phyloP scores from a whole-genome alignment of 2,888 invertebrate genomes.

The Notodonta ziczac region DNA sequence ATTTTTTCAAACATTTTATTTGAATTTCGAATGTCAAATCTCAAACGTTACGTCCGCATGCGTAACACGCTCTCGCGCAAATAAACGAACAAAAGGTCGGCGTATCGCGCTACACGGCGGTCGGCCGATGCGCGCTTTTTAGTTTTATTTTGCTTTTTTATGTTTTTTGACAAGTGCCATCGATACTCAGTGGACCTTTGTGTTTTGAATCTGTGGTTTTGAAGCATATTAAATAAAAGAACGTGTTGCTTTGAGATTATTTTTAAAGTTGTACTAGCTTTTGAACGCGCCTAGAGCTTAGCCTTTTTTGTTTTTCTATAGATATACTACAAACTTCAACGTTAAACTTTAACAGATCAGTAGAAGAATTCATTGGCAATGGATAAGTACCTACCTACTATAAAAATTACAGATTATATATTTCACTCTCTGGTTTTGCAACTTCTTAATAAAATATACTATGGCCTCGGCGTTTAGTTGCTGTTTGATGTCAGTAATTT shows the following conservation, averaged over 20 bases:
- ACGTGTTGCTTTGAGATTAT: background rate
- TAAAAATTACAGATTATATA: too few species aligned
- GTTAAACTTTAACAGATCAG: too few species aligned
- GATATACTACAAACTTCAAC: too few species aligned
- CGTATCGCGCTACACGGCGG: constrained; percentile 48
- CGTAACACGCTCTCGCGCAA: constrained; percentile 9
- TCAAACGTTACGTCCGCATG: background rate
- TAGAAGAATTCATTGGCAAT: too few species aligned
- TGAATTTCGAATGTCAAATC: background rate
- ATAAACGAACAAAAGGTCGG: constrained; percentile 28
- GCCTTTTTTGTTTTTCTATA: too few species aligned
- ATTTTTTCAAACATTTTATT: background rate
- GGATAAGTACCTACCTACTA: too few species aligned
- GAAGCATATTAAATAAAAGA: constrained; percentile 25
- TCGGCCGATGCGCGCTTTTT: constrained; percentile 55
- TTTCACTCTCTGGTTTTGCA: too few species aligned
- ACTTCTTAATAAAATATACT: too few species aligned
- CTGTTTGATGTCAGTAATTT: too few species aligned
- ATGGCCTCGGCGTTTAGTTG: too few species aligned
- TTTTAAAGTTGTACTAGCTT: too few species aligned
- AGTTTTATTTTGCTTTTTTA: constrained; percentile 40
- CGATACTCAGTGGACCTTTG: constrained; percentile 72
- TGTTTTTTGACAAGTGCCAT: constrained; percentile 76
- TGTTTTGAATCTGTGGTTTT: constrained; percentile 43
- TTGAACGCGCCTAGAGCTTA: too few species aligned